These are phyloP conservation scores for Hiodon tergisus DNA, from an alignment of 2,113 vertebrate genomes.

Conservation along the genomic window DNA sequence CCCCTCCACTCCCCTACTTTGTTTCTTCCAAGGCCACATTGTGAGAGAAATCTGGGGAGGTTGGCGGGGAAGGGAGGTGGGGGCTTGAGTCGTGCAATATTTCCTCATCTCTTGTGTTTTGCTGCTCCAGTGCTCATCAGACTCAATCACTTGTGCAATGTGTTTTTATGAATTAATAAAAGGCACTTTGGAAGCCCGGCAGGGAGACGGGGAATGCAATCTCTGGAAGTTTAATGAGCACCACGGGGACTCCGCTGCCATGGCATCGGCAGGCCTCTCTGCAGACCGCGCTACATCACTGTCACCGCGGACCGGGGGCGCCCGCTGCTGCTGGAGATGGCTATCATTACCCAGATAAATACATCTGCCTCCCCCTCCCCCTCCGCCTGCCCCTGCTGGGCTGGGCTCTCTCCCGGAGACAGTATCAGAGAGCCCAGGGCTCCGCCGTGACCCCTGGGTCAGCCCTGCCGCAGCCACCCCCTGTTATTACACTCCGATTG, in stretches of 20 bases:
- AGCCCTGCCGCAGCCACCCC: constrained; percentile 31
- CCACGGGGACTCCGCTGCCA: constrained; percentile 71
- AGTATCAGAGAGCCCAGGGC: constrained; percentile 5
- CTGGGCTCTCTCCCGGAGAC: constrained; percentile 18
- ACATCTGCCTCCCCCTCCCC: constrained; percentile 53
- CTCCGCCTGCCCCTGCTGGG: constrained; percentile 17
- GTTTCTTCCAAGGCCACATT: constrained; percentile 28
- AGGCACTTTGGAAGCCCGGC: constrained; percentile 69
- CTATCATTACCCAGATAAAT: constrained; percentile 62
- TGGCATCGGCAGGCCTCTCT: constrained; percentile 57
- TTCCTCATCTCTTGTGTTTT: constrained; percentile 67
- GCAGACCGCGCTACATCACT: constrained; percentile 58
- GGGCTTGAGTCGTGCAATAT: constrained; percentile 63
- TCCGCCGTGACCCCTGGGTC: constrained; percentile 9
- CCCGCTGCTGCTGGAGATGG: constrained; percentile 48
- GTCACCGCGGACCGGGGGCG: constrained; percentile 48
- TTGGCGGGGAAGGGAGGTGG: constrained; percentile 50
- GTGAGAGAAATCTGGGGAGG: constrained; percentile 42
- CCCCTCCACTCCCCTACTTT: constrained; percentile 13
- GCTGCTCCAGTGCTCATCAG: constrained; percentile 71
- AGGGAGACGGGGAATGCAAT: constrained; percentile 72
- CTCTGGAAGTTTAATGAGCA: constrained; percentile 83
- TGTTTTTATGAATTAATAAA: constrained; percentile 89
- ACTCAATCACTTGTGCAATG: constrained; percentile 71
- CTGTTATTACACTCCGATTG: constrained; percentile 35